Base-by-base conservation (phyloP, 2,797 vertebrate species). In the Iguana delicatissima region DNA sequence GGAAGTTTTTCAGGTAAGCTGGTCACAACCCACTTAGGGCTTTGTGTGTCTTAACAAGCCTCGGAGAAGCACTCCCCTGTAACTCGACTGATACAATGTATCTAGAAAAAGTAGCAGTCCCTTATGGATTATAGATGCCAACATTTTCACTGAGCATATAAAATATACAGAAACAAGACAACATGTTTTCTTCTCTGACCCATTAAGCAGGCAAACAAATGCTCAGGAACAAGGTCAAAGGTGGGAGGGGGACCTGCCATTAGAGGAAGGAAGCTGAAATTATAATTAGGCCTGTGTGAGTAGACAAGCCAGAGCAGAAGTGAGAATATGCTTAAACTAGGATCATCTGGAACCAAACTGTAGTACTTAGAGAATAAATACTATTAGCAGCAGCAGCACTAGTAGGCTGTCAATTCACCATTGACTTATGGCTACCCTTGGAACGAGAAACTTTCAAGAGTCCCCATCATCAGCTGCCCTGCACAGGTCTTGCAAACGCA, bases 141-240 rank as follows among this genome's bases (percentile, higher is more conserved):
- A 52, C 29, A 8, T 57, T 52, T 57, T 38, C 59, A 32, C 42
- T 18, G 77, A n/a, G 4, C 89, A 62, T 93, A 72, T 38, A 93
- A 82, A 57, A 50, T 90, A 87, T 64, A 91, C 80, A 87, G 69
- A 88, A 82, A 79, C 14, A 87, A 77, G 20, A n/a, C 87, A 93
- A 55, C 42, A 46, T 9, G 0, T 67, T 85, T 80, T 22, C 93
- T 92, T 85, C 87, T 55, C 62, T 80, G 35, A 57, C 42, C 38
- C 24, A 42, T 10, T 35, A 3, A 57, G 22, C 46, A 85, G 1
- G 55, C 9, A 76, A 7, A 24, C 22, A 72, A 3, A 14, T 16
- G 13, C 84, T 57, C 24, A n/a, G 42, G 12, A 24, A 73, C 50
- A 57, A 46, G 16, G 35, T 57, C 52, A 22, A 13, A 55, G 55